These are phyloP conservation scores for Cerastoderma edule DNA, from an alignment of 2,888 invertebrate species.

Conservation along the genomic window DNA sequence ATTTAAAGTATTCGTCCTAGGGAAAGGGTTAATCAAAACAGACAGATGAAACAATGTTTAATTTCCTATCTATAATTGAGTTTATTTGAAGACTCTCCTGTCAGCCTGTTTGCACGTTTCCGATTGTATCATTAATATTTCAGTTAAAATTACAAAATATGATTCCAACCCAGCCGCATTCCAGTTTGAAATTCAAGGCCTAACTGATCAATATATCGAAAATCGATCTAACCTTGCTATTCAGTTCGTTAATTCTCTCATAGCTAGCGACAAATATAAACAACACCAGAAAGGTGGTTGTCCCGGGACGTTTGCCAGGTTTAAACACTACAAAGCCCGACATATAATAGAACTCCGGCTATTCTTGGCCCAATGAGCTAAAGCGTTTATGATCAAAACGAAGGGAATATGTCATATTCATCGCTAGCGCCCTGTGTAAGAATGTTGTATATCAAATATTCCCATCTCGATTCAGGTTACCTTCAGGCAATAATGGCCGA, in stretches of 20 bases:
- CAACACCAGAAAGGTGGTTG: constrained; percentile 19
- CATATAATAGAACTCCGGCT: neutral
- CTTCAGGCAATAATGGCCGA: constrained; percentile 54
- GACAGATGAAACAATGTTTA: too few relatives aligned
- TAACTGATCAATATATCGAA: constrained; percentile 54
- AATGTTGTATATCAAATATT: constrained; percentile 55
- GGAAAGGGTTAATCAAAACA: too few relatives aligned
- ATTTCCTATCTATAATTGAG: neutral
- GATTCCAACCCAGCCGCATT: constrained; percentile 14
- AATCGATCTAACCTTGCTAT: constrained; percentile 44
- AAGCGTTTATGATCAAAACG: constrained; percentile 1
- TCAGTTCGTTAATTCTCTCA: constrained; percentile 11
- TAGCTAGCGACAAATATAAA: constrained; percentile 60
- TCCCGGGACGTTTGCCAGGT: constrained; percentile 25
- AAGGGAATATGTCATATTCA: constrained; percentile 16
- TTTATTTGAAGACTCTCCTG: constrained; percentile 2
- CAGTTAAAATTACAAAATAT: constrained; percentile 22
- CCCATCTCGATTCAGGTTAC: constrained; percentile 58
- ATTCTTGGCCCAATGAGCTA: neutral
- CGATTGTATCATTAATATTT: constrained; percentile 14
- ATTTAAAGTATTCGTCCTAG: too few relatives aligned
- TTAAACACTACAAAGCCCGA: neutral
- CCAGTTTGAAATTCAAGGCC: constrained; percentile 40
- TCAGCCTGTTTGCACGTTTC: constrained; percentile 7
- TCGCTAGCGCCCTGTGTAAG: constrained; percentile 16